Base-by-base conservation (phyloP, 2,797 vertebrate species). In the Spinus olivaceus region DNA sequence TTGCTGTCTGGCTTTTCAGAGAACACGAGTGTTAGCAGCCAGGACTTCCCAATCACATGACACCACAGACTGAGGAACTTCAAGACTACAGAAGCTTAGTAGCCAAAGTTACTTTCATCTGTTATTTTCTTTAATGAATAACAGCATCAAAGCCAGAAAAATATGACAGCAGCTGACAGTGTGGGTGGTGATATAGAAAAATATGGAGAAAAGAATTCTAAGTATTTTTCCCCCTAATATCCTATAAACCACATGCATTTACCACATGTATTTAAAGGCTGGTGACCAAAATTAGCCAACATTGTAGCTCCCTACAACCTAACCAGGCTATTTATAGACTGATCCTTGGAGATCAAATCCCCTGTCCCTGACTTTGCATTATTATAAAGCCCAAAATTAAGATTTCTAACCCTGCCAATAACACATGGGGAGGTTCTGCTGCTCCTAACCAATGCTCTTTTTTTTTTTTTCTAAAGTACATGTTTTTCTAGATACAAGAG, bases 121-220 rank as follows among this genome's bases (percentile, higher is more conserved):
- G 54, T 61, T 79, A 66, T 79, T 90, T 90, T 72, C 66, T 88
- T 92, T 86, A 95, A 91, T 73, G 73, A 93, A 76, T 56, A 91
- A 49, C 66, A 79, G 41, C 49, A 90, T 37, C 37, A 63, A 28
- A 95, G 88, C 54, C 83, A 92, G 78, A 81, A 92, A 92, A 88
- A 79, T 3, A 84, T 35, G 74, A 95, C 32, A 88, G 73, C 86
- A 95, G 70, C 82, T 94, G 77, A 88, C 59, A 66, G 44, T 18
- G 90, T 94, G 65, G 92, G 95, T 67, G 86, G 79, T 35, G 72
- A 87, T 69, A 92, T 3, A 89, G 73, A 88, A 90, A 88, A 94
- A 93, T 12, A 92, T 2, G 33, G 66, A 88, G 25, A 42, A 70
- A 86, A 88, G 4, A 28, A 67, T 47, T 77, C 46, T 37, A 84